Evolutionary conservation across 2,797 vertebrate genomes (phyloP), one percentile per base, ranked within the genome.

Genomic region (Melanotaenia pygmaea): DNA sequence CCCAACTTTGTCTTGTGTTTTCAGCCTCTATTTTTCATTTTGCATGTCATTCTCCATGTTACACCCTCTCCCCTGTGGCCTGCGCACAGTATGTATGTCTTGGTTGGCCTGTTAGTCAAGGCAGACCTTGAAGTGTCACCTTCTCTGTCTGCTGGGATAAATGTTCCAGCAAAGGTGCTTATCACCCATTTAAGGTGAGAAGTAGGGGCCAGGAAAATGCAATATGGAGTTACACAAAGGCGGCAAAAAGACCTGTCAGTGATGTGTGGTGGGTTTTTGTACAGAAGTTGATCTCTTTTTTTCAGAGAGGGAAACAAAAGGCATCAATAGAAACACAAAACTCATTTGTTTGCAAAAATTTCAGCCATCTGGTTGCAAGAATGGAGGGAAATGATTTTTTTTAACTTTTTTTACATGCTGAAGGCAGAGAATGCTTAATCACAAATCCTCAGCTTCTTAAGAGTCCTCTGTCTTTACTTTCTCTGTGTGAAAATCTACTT

Each of bases 91-190:
- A 53, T 40, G 56, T 59, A 74, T 66, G 67, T 32, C 61, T 72
- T 65, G 26, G 3, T 58, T 59, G 67, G 63, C 59, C 54, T 60
- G 79, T 81, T 77, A 68, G 72, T 75, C 30, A 73, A 71, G 62
- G 64, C 63, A 84, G 80, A 90, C 89, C 91, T 91, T 89, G 83
- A 92, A 82, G 85, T 91, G 81, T 91, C 89, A 76, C 86, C 77
- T 83, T 77, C 76, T 78, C 78, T 68, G 76, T 84, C 85, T 60
- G 62, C 37, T 12, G 70, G 88, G 82, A 90, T 88, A 79, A 92
- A 89, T 79, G 80, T 77, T 69, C 59, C 13, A 8, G 62, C 45
- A 67, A 84, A 86, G 77, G 83, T 86, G 80, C 82, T 88, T 71
- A 86, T 89, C 85, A 54, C 79, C 78, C 32, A 26, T 79, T 81